phyloP scores from a whole-genome alignment of 1,140 invertebrate genomes.

The Cydia amplana region DNA sequence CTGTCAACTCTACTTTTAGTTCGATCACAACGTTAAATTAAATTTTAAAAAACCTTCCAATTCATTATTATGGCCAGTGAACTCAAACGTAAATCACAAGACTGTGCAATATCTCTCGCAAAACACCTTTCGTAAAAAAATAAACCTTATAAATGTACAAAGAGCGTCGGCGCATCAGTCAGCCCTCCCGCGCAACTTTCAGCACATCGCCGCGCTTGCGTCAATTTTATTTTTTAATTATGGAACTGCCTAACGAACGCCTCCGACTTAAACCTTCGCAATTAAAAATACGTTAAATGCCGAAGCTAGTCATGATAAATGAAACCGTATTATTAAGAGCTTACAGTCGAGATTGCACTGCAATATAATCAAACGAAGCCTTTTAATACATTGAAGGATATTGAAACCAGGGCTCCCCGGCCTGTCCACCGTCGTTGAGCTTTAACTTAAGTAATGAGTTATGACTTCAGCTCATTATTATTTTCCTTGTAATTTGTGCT shows the following conservation, averaged over 20 bases:
- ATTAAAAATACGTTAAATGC: conserved; percentile 35
- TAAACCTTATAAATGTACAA: conserved; percentile 37
- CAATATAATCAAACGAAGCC: conserved; percentile 33
- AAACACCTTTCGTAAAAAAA: conserved; percentile 31
- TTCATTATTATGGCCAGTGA: neutral
- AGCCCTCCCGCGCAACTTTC: conserved; percentile 60
- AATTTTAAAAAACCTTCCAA: neutral
- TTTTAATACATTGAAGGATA: conserved; percentile 37
- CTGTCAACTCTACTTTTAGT: no score
- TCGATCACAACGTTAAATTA: neutral
- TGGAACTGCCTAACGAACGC: conserved; percentile 72
- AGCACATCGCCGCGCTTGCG: conserved; percentile 57
- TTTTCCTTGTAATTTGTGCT: conserved; percentile 63
- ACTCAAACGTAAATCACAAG: conserved; percentile 12
- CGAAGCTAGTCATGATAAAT: conserved; percentile 25
- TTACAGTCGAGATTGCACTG: conserved; percentile 38
- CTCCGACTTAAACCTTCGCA: conserved; percentile 42
- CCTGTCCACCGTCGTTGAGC: conserved; percentile 67
- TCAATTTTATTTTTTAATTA: conserved; percentile 78
- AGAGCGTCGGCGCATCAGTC: conserved; percentile 48
- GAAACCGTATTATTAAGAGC: conserved; percentile 14
- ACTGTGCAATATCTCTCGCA: conserved; percentile 21
- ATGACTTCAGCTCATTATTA: conserved; percentile 73
- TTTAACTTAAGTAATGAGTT: conserved; percentile 74
- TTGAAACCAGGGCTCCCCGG: conserved; percentile 55